Evolutionary conservation across 2,113 vertebrate species (phyloP).

Genomic region (Corynorhinus townsendii): DNA sequence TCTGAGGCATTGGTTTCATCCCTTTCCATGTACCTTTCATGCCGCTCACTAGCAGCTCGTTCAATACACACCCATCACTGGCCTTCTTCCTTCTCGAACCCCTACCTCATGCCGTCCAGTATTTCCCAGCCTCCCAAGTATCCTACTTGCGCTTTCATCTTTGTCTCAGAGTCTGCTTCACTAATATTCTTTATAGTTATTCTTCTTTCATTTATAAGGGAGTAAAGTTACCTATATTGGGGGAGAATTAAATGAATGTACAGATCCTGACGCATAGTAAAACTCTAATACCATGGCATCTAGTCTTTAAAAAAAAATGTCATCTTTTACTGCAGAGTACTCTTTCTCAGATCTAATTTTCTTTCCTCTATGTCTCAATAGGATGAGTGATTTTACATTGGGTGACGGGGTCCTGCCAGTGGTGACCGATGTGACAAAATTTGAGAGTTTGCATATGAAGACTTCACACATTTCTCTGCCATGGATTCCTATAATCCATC

Average conservation of each 20-base stretch:
- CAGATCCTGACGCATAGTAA: neutral
- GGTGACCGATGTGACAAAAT: neutral
- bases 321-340: neutral
- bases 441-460: neutral
- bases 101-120: neutral
- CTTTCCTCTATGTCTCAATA: neutral
- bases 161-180: neutral
- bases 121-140: neutral
- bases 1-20: neutral
- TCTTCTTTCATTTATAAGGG: neutral
- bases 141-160: neutral
- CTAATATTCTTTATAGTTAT: neutral
- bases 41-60: neutral
- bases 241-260: neutral
- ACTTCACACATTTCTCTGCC: neutral
- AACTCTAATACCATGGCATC: neutral
- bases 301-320: neutral
- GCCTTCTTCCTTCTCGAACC: neutral
- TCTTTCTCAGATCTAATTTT: neutral
- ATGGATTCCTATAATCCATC: neutral
- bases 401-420: fast-evolving
- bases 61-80: neutral
- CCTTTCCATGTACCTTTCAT: neutral
- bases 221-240: neutral
- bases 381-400: neutral